These are phyloP conservation scores for Amphipyra berbera DNA, from an alignment of 2,888 invertebrate genomes.

Conservation along the genomic window DNA sequence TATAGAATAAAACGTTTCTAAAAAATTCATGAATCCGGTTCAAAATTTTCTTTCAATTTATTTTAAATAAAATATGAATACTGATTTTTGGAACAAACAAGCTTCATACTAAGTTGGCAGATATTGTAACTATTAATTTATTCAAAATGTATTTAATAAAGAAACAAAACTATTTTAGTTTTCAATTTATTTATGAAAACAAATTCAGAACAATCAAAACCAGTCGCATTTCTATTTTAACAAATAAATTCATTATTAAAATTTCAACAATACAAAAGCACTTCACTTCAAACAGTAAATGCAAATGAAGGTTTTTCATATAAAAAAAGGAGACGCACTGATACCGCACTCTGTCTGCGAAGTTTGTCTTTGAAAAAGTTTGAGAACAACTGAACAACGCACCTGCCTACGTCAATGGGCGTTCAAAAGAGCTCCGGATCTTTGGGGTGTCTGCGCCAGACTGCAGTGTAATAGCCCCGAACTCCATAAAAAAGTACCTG, in stretches of 20 bases:
- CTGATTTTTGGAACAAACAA: too few relatives aligned
- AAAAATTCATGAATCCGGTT: too few relatives aligned
- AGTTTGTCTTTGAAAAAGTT: conserved; percentile 85
- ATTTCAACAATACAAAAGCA: conserved; percentile 16
- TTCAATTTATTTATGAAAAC: too few relatives aligned
- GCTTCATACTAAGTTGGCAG: too few relatives aligned
- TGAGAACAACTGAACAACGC: conserved; percentile 64
- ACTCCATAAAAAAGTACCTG: conserved; percentile 23
- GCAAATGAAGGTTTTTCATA: conserved; percentile 49
- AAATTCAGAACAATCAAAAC: too few relatives aligned
- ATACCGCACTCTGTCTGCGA: conserved; percentile 73
- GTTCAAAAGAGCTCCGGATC: conserved; percentile 69
- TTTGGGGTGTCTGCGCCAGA: conserved; percentile 50
- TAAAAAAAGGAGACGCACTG: conserved; percentile 53
- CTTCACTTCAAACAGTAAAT: conserved; percentile 24
- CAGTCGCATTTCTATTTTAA: too few relatives aligned
- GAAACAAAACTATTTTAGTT: too few relatives aligned
- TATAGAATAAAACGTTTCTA: too few relatives aligned
- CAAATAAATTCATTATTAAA: conserved; percentile 1
- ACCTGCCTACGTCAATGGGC: conserved; percentile 78
- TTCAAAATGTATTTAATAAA: too few relatives aligned
- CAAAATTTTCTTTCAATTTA: too few relatives aligned
- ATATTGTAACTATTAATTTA: too few relatives aligned
- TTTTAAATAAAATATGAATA: too few relatives aligned
- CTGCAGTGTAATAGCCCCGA: conserved; percentile 12